Evolutionary conservation across 2,797 vertebrate species (phyloP).

Genomic region (Bovichtus variegatus): DNA sequence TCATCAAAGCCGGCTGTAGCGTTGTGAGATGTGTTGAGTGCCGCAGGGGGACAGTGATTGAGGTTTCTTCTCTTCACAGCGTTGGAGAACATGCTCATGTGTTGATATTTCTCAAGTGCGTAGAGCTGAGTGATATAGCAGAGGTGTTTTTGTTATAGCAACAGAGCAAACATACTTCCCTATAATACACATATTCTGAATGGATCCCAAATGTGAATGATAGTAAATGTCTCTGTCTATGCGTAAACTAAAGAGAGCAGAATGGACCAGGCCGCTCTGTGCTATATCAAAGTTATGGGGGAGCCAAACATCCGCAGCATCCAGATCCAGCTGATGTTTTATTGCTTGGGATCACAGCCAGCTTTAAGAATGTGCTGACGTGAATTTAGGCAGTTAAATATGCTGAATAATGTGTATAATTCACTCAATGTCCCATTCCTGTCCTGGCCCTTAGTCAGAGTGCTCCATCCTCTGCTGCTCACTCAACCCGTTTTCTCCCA

Average conservation of each 20-base stretch:
- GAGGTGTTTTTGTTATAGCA: slow-evolving; percentile 6
- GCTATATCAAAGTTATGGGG: slow-evolving; percentile 39
- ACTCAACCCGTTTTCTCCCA: too few species aligned
- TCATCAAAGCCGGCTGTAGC: slow-evolving; percentile 11
- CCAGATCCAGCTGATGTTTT: slow-evolving; percentile 51
- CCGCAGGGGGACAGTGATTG: neutral
- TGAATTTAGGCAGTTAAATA: slow-evolving; percentile 57
- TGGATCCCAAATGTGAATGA: neutral
- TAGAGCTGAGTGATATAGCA: neutral
- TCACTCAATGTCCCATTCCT: slow-evolving; percentile 33
- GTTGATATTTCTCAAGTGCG: neutral
- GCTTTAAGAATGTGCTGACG: slow-evolving; percentile 64
- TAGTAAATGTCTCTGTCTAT: neutral
- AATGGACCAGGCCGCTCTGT: neutral
- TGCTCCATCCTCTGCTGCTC: neutral
- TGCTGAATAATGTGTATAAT: slow-evolving; percentile 63
- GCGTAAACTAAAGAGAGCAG: slow-evolving; percentile 6
- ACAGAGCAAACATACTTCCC: neutral
- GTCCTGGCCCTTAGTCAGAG: slow-evolving; percentile 10
- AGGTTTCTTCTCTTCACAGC: neutral
- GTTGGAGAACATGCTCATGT: slow-evolving; percentile 7
- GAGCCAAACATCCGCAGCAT: slow-evolving; percentile 51
- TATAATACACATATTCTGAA: neutral
- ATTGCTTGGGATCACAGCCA: slow-evolving; percentile 60
- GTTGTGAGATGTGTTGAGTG: slow-evolving; percentile 22